Base-by-base conservation (phyloP, 1,140 invertebrate genomes). In the Trichonephila clavata region DNA sequence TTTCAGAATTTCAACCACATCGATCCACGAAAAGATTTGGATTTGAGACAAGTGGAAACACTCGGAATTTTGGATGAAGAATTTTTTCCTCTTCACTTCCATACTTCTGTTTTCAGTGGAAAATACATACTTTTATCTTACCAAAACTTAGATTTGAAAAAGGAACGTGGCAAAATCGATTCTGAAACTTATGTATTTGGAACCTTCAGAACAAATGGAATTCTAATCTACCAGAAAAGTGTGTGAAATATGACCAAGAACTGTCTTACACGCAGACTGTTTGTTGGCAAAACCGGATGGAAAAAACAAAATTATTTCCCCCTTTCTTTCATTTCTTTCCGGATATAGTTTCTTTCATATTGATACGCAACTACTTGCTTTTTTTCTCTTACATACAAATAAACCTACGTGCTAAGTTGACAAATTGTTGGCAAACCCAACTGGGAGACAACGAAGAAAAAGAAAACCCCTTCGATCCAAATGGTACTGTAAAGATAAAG, bases 281-380 rank as follows among this genome's bases (percentile, higher is more conserved):
- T 32, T 39, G 71, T 0, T 18, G 27, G 71, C 0, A 77, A 39
- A 18, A 16, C 32, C 2, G 16, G 18, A 18, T 39, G 27, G 32
- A 77, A 77, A 3, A 32, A 77, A 77, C 27, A 39, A 77, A 77
- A 77, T 77, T 77, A 77, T 77, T 77, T 63, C 61, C 61, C 61
- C 21, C 16, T 63, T 63, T 77, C 24, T 77, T 77, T 77, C 32
- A 16, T 20, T 77, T 27, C 71, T 16, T 18, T 24, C 71, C 14
- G 16, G 27, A 32, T 77, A 32, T 7, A 32, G 27, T 77, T 32
- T 20, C 71, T 39, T 77, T 32, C 27, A 39, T 39, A 77, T 39
- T 39, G 27, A 77, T 77, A 77, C 27, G 18, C 27, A 16, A 20
- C 32, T 39, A 77, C 32, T 77, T 39, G 27, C 8, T 68, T 24